phyloP scores from a whole-genome alignment of 2,888 invertebrate genomes.

The Myopa tessellatipennis region DNA sequence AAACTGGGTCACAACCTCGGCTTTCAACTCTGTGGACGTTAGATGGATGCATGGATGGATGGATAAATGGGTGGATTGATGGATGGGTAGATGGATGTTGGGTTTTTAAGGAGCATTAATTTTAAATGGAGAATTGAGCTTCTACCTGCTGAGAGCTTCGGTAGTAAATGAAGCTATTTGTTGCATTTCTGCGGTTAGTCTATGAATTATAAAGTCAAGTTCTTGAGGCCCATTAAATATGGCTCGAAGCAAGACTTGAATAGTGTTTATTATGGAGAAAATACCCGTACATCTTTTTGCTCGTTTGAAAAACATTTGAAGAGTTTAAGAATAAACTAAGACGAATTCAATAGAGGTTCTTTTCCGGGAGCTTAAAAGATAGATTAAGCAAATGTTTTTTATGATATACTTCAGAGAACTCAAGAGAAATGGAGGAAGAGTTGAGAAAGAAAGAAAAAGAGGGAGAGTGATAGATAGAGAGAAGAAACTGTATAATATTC shows the following conservation, averaged over 20 bases:
- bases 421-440: neutral
- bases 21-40: constrained; percentile 18
- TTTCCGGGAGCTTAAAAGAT: no score
- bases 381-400: no score
- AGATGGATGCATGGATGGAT: neutral
- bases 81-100: neutral
- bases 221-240: neutral
- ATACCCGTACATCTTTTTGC: no score
- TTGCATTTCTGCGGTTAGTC: neutral
- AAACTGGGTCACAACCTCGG: constrained; percentile 34
- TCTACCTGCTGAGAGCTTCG: neutral
- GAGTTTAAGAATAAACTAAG: no score
- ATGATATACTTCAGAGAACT: no score
- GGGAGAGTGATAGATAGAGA: neutral
- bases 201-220: neutral
- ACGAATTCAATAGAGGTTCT: no score
- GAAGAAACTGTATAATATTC: neutral
- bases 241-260: neutral
- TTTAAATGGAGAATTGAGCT: constrained; percentile 15
- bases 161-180: constrained; percentile 24
- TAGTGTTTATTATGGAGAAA: neutral
- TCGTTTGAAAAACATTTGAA: no score
- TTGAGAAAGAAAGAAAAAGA: neutral
- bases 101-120: constrained; percentile 20
- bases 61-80: neutral